Conservation (phyloP, 1,140 invertebrate genomes). For the Diorhabda elongata region DNA sequence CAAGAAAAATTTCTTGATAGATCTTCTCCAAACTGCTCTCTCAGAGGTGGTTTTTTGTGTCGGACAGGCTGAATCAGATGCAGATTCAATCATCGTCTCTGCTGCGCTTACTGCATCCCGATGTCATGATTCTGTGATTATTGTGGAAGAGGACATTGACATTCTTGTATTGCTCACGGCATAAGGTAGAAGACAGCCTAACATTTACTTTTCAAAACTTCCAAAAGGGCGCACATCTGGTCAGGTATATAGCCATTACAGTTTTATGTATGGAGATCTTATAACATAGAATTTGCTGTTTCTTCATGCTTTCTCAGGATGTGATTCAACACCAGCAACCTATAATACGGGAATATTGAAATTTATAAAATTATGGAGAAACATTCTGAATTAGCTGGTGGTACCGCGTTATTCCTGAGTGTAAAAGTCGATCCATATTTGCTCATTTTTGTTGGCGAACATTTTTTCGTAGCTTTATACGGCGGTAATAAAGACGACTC, state of each 20-base stretch:
- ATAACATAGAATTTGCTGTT: slow-evolving; percentile 4
- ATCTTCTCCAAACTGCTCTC: slow-evolving; percentile 5
- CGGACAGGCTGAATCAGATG: not conserved
- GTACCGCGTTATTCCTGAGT: slow-evolving; percentile 10
- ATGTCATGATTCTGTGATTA: not conserved
- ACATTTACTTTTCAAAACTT: not conserved
- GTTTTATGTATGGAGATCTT: slow-evolving; percentile 11
- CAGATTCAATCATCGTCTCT: not conserved
- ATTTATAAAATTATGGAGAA: slow-evolving; percentile 10
- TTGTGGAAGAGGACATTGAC: slow-evolving; percentile 1
- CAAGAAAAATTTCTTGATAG: slow-evolving; percentile 16
- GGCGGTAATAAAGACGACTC: slow-evolving; percentile 5
- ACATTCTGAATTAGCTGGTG: slow-evolving; percentile 8
- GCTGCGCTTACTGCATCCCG: not conserved
- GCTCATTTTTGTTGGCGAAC: slow-evolving; percentile 14
- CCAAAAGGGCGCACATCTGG: slow-evolving; percentile 1
- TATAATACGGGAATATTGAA: slow-evolving; percentile 8
- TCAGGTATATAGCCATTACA: not conserved
- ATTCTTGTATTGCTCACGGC: slow-evolving; percentile 11
- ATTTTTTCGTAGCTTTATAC: slow-evolving; percentile 17
- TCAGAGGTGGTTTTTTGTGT: not conserved
- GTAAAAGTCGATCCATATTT: slow-evolving; percentile 13
- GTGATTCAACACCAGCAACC: slow-evolving; percentile 16
- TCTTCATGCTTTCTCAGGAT: slow-evolving; percentile 19
- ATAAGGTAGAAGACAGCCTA: slow-evolving; percentile 5